A percentile compares a stretch with the other conserved stretches of the same genome.
These are phyloP conservation scores for Rhinella marina DNA, from an alignment of 2,797 vertebrate genomes.

Conservation along the genomic window DNA sequence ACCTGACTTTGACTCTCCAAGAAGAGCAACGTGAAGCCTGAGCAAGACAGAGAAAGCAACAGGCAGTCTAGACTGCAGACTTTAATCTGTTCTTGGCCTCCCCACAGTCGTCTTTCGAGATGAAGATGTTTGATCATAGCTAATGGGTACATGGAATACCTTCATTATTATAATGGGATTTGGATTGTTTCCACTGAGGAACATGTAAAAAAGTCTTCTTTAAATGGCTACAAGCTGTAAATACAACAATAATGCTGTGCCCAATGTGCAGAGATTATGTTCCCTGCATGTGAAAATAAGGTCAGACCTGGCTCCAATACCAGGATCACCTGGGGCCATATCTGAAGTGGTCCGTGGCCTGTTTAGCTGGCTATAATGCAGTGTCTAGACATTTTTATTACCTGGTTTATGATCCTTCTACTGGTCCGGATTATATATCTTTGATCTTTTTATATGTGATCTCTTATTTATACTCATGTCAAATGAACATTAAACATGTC, in stretches of 20 bases:
- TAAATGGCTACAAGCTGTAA: slow-evolving; percentile 14
- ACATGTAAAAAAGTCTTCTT: slow-evolving; percentile 9
- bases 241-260: neutral
- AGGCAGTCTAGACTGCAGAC: slow-evolving; percentile 40
- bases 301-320: neutral
- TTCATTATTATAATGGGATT: slow-evolving; percentile 31
- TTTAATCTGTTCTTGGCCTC: slow-evolving; percentile 47
- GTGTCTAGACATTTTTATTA: slow-evolving; percentile 23
- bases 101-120: neutral
- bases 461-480: neutral
- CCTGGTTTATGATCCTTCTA: neutral
- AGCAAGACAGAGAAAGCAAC: slow-evolving; percentile 11
- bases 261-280: neutral
- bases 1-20: slow-evolving; percentile 30
- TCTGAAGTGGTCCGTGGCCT: neutral
- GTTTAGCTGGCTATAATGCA: neutral
- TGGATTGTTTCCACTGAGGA: slow-evolving; percentile 10
- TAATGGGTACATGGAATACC: slow-evolving; percentile 34
- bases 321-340: neutral
- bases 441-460: neutral
- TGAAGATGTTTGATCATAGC: slow-evolving; percentile 34
- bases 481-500: neutral
- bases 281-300: neutral
- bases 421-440: neutral
- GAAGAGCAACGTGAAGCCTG: slow-evolving; percentile 31